These are phyloP conservation scores for Leptopilina syphax DNA, from an alignment of 2,888 invertebrate species.

Conservation along the genomic window DNA sequence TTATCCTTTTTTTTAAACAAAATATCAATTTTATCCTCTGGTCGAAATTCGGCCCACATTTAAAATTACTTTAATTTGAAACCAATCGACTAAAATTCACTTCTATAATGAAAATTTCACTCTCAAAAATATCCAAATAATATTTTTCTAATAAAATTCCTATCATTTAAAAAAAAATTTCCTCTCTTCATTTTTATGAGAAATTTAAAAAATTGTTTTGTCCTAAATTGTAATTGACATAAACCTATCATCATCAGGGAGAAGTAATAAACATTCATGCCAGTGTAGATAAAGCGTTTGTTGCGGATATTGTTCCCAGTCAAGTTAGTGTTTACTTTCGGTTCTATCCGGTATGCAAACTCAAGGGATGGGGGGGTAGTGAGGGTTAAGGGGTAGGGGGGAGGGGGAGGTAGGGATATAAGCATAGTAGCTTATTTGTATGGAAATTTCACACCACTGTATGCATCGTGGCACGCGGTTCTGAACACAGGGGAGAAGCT, in stretches of 20 bases:
- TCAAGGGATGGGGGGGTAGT: constrained; percentile 1
- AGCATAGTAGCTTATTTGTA: constrained; percentile 66
- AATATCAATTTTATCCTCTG: too few species aligned
- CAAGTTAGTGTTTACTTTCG: constrained; percentile 37
- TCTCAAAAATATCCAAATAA: too few species aligned
- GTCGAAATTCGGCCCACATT: too few species aligned
- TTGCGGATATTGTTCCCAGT: constrained; percentile 29
- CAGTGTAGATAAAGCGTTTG: constrained; percentile 23
- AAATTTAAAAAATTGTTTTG: not conserved
- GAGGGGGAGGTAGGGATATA: constrained; percentile 57
- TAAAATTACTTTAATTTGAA: too few species aligned
- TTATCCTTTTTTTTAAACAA: too few species aligned
- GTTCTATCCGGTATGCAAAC: constrained; percentile 59
- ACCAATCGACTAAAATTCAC: too few species aligned
- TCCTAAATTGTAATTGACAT: constrained; percentile 16
- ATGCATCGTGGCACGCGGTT: constrained; percentile 47
- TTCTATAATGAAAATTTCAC: too few species aligned
- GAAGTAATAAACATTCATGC: constrained; percentile 26
- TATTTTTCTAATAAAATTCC: too few species aligned
- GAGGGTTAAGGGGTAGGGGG: too few species aligned
- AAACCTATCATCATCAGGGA: constrained; percentile 4
- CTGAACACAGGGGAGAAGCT: constrained; percentile 48
- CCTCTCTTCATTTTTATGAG: not conserved
- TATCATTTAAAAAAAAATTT: too few species aligned
- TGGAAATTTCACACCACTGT: constrained; percentile 64